Conservation (phyloP, 2,888 invertebrate species). For the Creontiades dilutus region DNA sequence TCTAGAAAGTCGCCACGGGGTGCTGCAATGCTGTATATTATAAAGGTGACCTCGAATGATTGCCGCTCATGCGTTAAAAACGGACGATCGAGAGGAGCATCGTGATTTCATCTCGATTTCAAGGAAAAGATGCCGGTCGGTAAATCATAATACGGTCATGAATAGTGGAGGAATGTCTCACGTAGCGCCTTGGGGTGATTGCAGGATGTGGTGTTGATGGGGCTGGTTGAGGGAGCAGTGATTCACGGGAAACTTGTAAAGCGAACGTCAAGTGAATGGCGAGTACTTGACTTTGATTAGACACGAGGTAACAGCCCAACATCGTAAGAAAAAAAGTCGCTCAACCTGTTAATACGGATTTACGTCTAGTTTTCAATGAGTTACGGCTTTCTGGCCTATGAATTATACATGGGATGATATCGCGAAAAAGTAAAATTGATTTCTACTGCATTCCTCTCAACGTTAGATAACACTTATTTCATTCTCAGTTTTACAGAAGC, state of each 20-base stretch:
- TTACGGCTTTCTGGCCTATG: too few species aligned
- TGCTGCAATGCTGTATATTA: not conserved
- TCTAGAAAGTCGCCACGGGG: not conserved
- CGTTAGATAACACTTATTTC: too few species aligned
- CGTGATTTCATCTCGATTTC: conserved; percentile 30
- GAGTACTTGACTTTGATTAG: too few species aligned
- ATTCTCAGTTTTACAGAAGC: too few species aligned
- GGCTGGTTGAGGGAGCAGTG: not conserved
- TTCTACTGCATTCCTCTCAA: too few species aligned
- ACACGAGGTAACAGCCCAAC: too few species aligned
- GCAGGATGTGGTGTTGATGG: not conserved
- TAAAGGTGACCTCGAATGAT: conserved; percentile 4
- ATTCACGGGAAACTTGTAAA: not conserved
- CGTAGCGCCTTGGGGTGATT: not conserved
- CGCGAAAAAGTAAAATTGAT: too few species aligned
- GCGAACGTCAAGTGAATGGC: too few species aligned
- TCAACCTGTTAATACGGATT: too few species aligned
- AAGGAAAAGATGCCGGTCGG: not conserved
- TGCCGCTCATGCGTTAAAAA: conserved; percentile 35
- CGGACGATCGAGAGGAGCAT: not conserved
- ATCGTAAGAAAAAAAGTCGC: too few species aligned
- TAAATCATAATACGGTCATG: conserved; percentile 14
- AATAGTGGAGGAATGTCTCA: not conserved
- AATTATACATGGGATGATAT: too few species aligned
- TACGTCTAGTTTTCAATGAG: too few species aligned